phyloP scores from a whole-genome alignment of 2,797 vertebrate species.

The Valencia hispanica region DNA sequence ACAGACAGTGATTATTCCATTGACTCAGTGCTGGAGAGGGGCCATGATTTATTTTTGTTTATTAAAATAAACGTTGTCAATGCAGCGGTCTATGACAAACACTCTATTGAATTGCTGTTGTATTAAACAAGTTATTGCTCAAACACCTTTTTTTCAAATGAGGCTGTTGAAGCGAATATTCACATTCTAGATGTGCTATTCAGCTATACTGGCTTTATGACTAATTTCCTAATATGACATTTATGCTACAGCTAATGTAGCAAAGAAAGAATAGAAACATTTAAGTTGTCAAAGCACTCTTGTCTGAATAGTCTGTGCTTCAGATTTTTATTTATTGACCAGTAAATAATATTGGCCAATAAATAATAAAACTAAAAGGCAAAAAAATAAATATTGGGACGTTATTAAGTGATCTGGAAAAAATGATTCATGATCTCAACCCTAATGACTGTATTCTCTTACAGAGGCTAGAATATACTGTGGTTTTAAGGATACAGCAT shows the following conservation, averaged over 20 bases:
- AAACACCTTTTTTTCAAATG: constrained; percentile 49
- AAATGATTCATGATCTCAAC: too few relatives aligned
- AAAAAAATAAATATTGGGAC: not conserved
- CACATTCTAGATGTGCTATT: constrained; percentile 20
- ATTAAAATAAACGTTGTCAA: constrained; percentile 64
- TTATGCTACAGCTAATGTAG: constrained; percentile 37
- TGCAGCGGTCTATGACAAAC: constrained; percentile 62
- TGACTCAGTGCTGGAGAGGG: constrained; percentile 23
- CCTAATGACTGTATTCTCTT: too few relatives aligned
- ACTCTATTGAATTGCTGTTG: constrained; percentile 64
- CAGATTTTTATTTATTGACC: not conserved
- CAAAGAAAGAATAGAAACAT: constrained; percentile 37
- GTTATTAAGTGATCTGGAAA: not conserved
- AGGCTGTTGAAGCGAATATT: constrained; percentile 46
- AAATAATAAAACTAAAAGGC: not conserved
- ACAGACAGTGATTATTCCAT: constrained; percentile 56
- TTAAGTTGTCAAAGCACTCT: not conserved
- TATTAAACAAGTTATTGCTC: constrained; percentile 62
- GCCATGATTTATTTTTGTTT: constrained; percentile 63
- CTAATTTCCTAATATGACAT: constrained; percentile 33
- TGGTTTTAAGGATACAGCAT: not conserved
- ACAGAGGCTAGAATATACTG: not conserved
- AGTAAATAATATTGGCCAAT: not conserved
- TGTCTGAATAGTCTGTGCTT: not conserved
- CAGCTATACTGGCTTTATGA: constrained; percentile 22